Conservation (phyloP, 2,113 vertebrate genomes). For the Hirundichthys speculiger region DNA sequence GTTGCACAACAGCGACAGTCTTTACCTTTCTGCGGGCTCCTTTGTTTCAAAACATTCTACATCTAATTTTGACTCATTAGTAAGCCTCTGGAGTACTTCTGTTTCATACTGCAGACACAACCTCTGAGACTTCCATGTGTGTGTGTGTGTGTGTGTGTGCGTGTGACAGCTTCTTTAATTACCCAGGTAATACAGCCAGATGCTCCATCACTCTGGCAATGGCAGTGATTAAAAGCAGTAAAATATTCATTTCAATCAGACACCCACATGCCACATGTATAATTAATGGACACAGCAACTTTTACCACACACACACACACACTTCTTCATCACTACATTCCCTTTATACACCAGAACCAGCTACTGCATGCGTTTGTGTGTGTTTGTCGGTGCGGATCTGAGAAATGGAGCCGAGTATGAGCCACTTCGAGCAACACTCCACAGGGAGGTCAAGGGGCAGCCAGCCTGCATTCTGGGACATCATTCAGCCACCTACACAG, state of each 20-base stretch:
- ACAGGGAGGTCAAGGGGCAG: conserved; percentile 65
- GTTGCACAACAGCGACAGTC: conserved; percentile 9
- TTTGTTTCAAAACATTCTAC: conserved; percentile 58
- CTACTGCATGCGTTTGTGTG: conserved; percentile 38
- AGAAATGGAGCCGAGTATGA: conserved; percentile 48
- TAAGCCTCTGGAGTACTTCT: conserved; percentile 51
- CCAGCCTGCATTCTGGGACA: conserved; percentile 68
- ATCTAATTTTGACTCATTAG: conserved; percentile 70
- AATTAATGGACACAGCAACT: conserved; percentile 72
- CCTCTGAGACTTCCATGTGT: conserved; percentile 49
- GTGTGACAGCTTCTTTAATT: conserved; percentile 75
- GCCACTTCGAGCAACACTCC: conserved; percentile 55
- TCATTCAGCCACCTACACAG: conserved; percentile 70
- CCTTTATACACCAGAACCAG: conserved; percentile 33
- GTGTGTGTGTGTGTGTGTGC: conserved; percentile 53
- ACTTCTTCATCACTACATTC: conserved; percentile 40
- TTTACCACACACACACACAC: conserved; percentile 48
- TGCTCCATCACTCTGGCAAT: conserved; percentile 76
- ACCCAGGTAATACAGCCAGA: conserved; percentile 78
- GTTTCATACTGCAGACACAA: conserved; percentile 61
- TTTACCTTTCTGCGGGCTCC: conserved; percentile 11
- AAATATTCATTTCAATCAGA: conserved; percentile 79
- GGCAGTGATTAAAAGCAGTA: conserved; percentile 78
- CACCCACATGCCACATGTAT: conserved; percentile 76
- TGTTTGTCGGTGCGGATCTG: conserved; percentile 23